phyloP scores from a whole-genome alignment of 2,113 vertebrate genomes.

The Aphyosemion australe region DNA sequence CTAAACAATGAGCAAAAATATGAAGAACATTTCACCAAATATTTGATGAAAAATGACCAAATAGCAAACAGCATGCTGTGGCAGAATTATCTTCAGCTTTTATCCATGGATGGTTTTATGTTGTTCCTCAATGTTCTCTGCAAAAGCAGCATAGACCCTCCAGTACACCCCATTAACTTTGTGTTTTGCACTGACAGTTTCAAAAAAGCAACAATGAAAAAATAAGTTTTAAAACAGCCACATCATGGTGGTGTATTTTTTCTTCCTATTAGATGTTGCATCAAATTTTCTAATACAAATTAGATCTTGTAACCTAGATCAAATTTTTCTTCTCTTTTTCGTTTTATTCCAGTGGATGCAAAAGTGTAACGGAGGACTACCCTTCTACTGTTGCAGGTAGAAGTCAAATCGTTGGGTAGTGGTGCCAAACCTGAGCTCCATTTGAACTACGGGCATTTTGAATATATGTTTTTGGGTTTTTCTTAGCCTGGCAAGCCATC shows the following conservation, averaged over 20 bases:
- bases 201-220: background rate
- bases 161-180: constrained; percentile 3
- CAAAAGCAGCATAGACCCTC: background rate
- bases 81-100: background rate
- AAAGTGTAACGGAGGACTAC: too few species aligned
- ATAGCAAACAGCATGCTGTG: background rate
- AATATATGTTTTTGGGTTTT: too few species aligned
- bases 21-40: background rate
- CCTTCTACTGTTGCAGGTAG: too few species aligned
- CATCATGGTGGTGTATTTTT: background rate
- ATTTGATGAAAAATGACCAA: background rate
- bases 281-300: too few species aligned
- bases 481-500: too few species aligned
- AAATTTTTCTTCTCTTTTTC: too few species aligned
- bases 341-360: too few species aligned
- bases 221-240: too few species aligned
- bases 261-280: background rate
- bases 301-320: too few species aligned
- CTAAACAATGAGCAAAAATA: background rate
- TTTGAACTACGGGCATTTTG: too few species aligned
- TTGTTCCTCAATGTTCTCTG: background rate
- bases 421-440: too few species aligned
- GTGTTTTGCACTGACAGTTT: background rate
- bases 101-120: background rate
- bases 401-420: too few species aligned